These are phyloP conservation scores for Hirtodrosophila alboralis DNA, from an alignment of 2,888 invertebrate species.

Conservation along the genomic window DNA sequence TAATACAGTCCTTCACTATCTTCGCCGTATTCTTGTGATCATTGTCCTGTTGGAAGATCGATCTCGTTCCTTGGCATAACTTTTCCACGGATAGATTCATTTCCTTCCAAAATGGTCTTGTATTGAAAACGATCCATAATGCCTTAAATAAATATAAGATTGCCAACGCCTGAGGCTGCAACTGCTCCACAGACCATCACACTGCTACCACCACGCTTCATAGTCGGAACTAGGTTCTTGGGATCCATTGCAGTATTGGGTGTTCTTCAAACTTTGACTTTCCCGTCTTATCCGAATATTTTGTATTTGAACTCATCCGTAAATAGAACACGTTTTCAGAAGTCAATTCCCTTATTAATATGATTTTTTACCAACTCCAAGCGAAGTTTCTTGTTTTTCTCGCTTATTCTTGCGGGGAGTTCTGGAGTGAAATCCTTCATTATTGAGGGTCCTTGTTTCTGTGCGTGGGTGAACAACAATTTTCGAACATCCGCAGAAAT, in stretches of 20 bases:
- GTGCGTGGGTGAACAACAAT: slow-evolving; percentile 16
- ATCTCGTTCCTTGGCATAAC: slow-evolving; percentile 8
- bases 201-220: too few relatives aligned
- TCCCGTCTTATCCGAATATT: slow-evolving; percentile 2
- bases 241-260: slow-evolving; percentile 10
- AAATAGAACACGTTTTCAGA: slow-evolving; percentile 13
- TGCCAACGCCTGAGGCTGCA: too few relatives aligned
- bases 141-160: neutral
- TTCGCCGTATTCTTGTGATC: slow-evolving; percentile 11
- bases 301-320: slow-evolving; percentile 18
- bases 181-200: too few relatives aligned
- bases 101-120: slow-evolving; percentile 2
- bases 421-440: slow-evolving; percentile 12
- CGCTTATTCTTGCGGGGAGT: slow-evolving; percentile 3
- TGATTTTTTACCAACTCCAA: neutral
- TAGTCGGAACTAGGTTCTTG: slow-evolving; percentile 8
- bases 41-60: slow-evolving; percentile 13
- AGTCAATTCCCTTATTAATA: slow-evolving; percentile 2
- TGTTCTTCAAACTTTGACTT: too few relatives aligned
- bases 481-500: too few relatives aligned
- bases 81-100: slow-evolving; percentile 6
- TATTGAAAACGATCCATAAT: slow-evolving; percentile 15
- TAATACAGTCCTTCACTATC: too few relatives aligned
- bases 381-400: neutral
- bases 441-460: slow-evolving; percentile 6